Base-by-base conservation (phyloP, 2,797 vertebrate genomes). In the Pteronotus mesoamericanus region DNA sequence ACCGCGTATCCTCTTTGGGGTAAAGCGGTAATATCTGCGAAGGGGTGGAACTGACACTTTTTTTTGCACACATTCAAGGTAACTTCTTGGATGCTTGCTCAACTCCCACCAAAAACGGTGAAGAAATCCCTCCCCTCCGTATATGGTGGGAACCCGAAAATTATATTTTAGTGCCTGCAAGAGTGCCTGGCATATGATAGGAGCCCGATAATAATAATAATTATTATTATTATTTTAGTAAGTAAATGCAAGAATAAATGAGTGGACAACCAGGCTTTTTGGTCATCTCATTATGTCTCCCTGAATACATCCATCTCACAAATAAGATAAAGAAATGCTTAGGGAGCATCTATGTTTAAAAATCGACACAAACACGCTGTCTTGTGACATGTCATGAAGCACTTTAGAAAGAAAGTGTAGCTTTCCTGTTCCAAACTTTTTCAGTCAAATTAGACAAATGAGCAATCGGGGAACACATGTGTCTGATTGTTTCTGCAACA, bases 31-130 rank as follows among this genome's bases (percentile, higher is more conserved):
- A 37, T 68, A 53, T 39, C 59, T 46, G 51, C n/a, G 42, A 37
- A 32, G n/a, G 29, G 1, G 9, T 15, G 19, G 15, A 26, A 80
- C 39, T 18, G 14, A 29, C 26, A 24, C 55, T 44, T 85, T 22
- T 34, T 34, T 55, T 55, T 53, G 39, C 89, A 42, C 84, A 53
- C 48, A 88, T 48, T 44, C 84, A 66, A 93, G 77, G 64, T 90
- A 97, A 97, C 79, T 96, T 96, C 69, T 59, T 66, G 75, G 66
- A 57, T 18, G 44, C 18, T 46, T 48, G 79, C 16, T 77, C 79
- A 29, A 9, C 24, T 24, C 46, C 75, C 93, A 68, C 77, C 86
- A 26, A 16, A 79, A 78, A 34, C 39, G 29, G 10, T 15, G 29
- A 16, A 34, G 74, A 42, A 7, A 6, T 29, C 21, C 29, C 68